Evolutionary conservation across 2,888 invertebrate species (phyloP).

Genomic region (Agriopis leucophaearia): DNA sequence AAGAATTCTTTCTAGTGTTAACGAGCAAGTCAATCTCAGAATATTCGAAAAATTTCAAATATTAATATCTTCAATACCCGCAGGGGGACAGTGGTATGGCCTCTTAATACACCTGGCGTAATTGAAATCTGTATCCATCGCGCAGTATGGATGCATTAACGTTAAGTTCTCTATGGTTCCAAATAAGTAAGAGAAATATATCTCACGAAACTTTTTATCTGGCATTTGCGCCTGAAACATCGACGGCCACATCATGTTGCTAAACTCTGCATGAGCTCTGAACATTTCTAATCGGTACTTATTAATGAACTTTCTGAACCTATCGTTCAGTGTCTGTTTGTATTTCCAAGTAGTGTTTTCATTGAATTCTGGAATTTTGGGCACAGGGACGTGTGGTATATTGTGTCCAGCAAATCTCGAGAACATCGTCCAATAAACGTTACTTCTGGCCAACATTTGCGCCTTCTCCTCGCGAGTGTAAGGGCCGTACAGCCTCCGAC

Average conservation of each 20-base stretch:
- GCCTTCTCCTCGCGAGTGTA: conserved; percentile 52
- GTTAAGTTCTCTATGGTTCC: conserved; percentile 63
- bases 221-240: conserved; percentile 76
- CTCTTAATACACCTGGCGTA: conserved; percentile 52
- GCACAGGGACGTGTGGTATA: conserved; percentile 63
- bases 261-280: conserved; percentile 63
- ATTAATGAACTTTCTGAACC: conserved; percentile 60
- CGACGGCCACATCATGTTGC: conserved; percentile 74
- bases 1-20: background rate
- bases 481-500: conserved; percentile 69
- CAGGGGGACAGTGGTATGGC: conserved; percentile 66
- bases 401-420: conserved; percentile 55
- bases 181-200: conserved; percentile 74
- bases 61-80: conserved; percentile 52
- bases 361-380: conserved; percentile 55
- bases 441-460: conserved; percentile 59
- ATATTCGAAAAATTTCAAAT: background rate
- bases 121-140: conserved; percentile 58
- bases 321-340: conserved; percentile 65
- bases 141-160: conserved; percentile 69
- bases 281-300: conserved; percentile 64
- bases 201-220: conserved; percentile 77
- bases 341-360: conserved; percentile 66
- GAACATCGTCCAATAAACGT: conserved; percentile 64
- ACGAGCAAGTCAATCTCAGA: background rate